Percentiles rank a stretch among this genome's conserved stretches.
Evolutionary conservation across 1,140 invertebrate species (phyloP).

Genomic region (Homalodisca vitripennis): DNA sequence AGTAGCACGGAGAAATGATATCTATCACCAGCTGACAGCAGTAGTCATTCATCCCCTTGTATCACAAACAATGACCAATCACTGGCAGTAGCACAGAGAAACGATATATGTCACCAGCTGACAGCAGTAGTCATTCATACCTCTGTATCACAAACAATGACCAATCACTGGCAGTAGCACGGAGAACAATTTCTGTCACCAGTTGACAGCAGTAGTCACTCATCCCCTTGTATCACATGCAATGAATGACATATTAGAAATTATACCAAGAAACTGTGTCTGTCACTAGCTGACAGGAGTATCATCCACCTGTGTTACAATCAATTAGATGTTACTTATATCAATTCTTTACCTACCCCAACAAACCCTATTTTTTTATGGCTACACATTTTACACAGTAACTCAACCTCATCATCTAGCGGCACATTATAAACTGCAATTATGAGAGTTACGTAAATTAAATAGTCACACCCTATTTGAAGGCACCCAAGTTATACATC

Average conservation of each 20-base stretch:
- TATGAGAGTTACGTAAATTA: no score
- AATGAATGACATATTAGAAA: background rate
- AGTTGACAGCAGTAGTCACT: background rate
- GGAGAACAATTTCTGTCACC: background rate
- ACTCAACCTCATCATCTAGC: no score
- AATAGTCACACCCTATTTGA: no score
- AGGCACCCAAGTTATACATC: no score
- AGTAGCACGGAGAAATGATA: background rate
- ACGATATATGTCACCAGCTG: background rate
- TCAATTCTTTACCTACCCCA: no score
- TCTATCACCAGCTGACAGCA: background rate
- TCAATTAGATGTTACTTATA: no score
- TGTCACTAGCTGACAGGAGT: background rate
- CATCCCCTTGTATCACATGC: background rate
- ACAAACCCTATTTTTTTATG: no score
- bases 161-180: background rate
- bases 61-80: conserved; percentile 9
- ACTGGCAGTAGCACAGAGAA: background rate
- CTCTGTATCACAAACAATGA: conserved; percentile 19
- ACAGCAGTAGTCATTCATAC: background rate
- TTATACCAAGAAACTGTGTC: background rate
- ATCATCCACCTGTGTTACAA: conserved; percentile 10
- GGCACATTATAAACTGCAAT: no score
- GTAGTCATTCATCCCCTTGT: no score
- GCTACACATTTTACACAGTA: no score